Percentiles rank a stretch among this genome's conserved stretches.
phyloP scores from a whole-genome alignment of 2,888 invertebrate genomes.

The Sarcophaga caerulescens region DNA sequence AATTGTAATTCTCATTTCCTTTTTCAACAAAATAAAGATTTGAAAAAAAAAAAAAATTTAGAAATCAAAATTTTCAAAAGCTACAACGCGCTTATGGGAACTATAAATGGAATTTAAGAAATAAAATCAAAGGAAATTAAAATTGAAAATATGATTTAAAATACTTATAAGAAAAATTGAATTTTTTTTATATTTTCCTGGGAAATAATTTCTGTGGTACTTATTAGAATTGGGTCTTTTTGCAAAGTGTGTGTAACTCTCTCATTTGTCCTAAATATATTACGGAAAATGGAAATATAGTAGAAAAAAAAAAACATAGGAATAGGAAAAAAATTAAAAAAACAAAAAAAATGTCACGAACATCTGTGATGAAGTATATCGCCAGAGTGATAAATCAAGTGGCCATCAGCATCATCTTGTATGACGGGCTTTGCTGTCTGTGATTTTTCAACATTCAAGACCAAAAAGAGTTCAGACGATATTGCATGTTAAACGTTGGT shows the following conservation, averaged over 20 bases:
- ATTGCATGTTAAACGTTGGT: constrained; percentile 61
- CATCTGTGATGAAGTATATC: constrained; percentile 99
- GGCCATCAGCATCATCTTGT: constrained; percentile 99
- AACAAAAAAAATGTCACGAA: constrained; percentile 90
- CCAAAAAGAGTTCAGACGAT: constrained; percentile 20
- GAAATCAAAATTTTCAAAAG: neutral
- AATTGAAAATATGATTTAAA: neutral
- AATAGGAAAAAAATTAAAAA: constrained; percentile 74
- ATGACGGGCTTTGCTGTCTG: constrained; percentile 88
- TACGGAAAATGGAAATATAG: constrained; percentile 66
- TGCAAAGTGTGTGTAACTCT: neutral
- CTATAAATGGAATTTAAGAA: neutral
- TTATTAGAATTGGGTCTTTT: constrained; percentile 34
- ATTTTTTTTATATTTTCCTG: constrained; percentile 26
- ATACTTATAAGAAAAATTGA: constrained; percentile 14
- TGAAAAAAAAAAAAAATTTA: neutral
- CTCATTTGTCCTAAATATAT: constrained; percentile 60
- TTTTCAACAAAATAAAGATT: neutral
- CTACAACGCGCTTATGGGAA: neutral
- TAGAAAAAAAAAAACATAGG: constrained; percentile 69
- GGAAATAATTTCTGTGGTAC: neutral
- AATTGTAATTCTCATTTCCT: neutral
- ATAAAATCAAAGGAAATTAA: neutral
- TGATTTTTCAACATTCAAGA: constrained; percentile 66
- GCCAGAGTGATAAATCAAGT: constrained; percentile 99